Conservation (phyloP, 2,113 vertebrate genomes). For the Indicator indicator region DNA sequence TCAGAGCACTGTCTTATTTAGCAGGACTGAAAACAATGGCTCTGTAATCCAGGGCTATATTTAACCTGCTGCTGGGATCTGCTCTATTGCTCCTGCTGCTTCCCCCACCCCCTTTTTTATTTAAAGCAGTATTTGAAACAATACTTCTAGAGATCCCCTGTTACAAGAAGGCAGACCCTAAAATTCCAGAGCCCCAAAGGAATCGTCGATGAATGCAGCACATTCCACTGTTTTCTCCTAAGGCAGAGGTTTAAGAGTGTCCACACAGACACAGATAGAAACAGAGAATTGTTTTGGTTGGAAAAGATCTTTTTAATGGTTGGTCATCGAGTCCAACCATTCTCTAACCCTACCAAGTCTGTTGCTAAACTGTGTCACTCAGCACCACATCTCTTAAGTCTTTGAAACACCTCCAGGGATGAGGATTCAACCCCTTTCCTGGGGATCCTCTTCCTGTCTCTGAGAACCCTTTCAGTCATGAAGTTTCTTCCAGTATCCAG, state of each 20-base stretch:
- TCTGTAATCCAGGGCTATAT: conserved; percentile 80
- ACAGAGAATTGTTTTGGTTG: too few relatives aligned
- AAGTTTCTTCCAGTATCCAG: too few relatives aligned
- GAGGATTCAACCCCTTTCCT: too few relatives aligned
- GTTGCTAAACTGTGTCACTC: too few relatives aligned
- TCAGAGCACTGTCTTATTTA: conserved; percentile 75
- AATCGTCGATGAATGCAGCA: background rate
- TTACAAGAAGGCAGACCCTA: background rate
- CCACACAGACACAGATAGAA: background rate
- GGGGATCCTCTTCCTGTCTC: too few relatives aligned
- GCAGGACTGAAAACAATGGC: conserved; percentile 78
- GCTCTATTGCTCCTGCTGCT: background rate
- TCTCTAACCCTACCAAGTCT: too few relatives aligned
- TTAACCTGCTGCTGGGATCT: conserved; percentile 71
- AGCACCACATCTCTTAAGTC: too few relatives aligned
- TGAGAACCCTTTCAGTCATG: too few relatives aligned
- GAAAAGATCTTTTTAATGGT: too few relatives aligned
- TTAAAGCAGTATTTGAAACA: conserved; percentile 30
- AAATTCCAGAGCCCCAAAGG: conserved; percentile 13
- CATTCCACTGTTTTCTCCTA: conserved; percentile 5
- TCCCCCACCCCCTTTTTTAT: background rate
- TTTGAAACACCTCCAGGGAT: too few relatives aligned
- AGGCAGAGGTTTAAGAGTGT: background rate
- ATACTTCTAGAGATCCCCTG: background rate
- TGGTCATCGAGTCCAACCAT: too few relatives aligned